Conservation (phyloP, 2,113 vertebrate species). For the Planiliza haematocheilus region DNA sequence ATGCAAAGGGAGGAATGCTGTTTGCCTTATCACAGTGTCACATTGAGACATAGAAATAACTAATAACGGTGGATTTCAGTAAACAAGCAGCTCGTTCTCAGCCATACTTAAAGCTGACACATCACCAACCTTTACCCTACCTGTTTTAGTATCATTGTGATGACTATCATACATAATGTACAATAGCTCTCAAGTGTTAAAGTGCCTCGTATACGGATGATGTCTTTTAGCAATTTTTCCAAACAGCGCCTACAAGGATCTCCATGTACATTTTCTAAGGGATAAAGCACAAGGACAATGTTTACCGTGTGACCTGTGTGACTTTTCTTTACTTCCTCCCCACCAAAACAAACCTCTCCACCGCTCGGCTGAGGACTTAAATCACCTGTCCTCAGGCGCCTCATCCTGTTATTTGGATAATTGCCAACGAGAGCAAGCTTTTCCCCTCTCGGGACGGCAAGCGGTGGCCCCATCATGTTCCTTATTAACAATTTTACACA, state of each 20-base stretch:
- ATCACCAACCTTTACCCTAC: conserved; percentile 48
- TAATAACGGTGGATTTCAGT: conserved; percentile 61
- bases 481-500: conserved; percentile 86
- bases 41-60: conserved; percentile 71
- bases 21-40: conserved; percentile 74
- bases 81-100: conserved; percentile 68
- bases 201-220: conserved; percentile 26
- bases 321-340: conserved; percentile 56
- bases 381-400: conserved; percentile 74
- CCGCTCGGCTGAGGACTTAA: conserved; percentile 68
- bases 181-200: conserved; percentile 48
- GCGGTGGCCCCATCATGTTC: conserved; percentile 80
- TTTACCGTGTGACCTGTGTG: conserved; percentile 60
- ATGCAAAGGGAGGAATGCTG: conserved; percentile 44
- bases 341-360: conserved; percentile 77
- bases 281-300: conserved; percentile 55
- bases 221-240: conserved; percentile 58
- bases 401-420: conserved; percentile 83
- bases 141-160: conserved; percentile 44
- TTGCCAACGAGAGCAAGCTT: conserved; percentile 78
- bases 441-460: conserved; percentile 75
- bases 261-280: conserved; percentile 43
- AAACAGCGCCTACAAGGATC: conserved; percentile 47
- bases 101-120: conserved; percentile 57
- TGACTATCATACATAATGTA: conserved; percentile 52